Evolutionary conservation across 2,888 invertebrate genomes (phyloP), one percentile per base, ranked within the genome.

Genomic region (Scaptomyza parva): DNA sequence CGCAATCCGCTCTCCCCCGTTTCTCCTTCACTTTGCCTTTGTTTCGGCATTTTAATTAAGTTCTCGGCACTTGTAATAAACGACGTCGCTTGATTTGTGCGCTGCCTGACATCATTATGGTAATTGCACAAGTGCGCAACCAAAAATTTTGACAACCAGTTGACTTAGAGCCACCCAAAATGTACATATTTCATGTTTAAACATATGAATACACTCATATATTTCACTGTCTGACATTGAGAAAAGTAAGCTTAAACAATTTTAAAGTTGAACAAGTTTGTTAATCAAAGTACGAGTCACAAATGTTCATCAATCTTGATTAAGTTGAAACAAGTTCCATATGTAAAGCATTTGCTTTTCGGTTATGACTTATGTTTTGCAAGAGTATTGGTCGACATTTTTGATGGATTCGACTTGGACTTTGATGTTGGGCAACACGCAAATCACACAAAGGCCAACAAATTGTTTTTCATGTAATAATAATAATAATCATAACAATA

Each of bases 61-160:
- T 87, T 84, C 86, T 87, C 77, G 88, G 88, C 86, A 84, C 83
- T 87, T 84, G 88, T 88, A 74, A 85, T 85, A 85, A 87, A 83
- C 88, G 86, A 85, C 78, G 75, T 62, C 57, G 81, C 79, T 78
- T 82, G 86, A 79, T 86, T 87, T 87, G 73, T 64, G 70, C 70
- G 57, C 67, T 65, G 66, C 48, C 70, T 78, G 63, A 63, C 73
- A 76, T 86, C 77, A 84, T 86, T 88, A 83, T 80, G 88, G 78
- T 84, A 84, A 84, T 88, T 83, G 80, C 66, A 67, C 65, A 52
- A 66, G 62, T 48, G 66, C 65, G 47, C 58, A 70, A 73, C 76
- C 72, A 63, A 69, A 75, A 69, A 75, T 75, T 86, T 84, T 82
- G 84, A 84, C 85, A 84, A 52, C 44, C 66, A 53, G 57, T 76